phyloP scores from a whole-genome alignment of 2,888 invertebrate species.

The Corbicula japonica region DNA sequence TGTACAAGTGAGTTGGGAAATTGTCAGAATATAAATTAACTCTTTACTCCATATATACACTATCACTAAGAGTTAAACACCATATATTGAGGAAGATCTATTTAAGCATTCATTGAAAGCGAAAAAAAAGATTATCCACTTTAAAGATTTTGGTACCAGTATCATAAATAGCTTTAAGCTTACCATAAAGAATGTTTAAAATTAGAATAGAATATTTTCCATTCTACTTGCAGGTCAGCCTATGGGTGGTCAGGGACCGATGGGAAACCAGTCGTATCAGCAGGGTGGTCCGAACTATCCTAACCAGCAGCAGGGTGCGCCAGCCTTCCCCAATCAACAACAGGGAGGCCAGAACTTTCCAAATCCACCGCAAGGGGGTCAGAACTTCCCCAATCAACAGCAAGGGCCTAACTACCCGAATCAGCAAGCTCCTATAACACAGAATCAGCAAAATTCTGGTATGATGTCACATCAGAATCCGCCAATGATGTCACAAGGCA shows the following conservation, averaged over 20 bases:
- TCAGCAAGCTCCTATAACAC: conserved; percentile 67
- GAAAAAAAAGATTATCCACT: too few species aligned
- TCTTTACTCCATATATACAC: too few species aligned
- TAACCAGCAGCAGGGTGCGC: conserved; percentile 54
- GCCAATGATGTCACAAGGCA: conserved; percentile 67
- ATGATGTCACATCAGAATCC: conserved; percentile 68
- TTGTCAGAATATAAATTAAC: too few species aligned
- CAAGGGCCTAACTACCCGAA: conserved; percentile 62
- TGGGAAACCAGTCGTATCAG: conserved; percentile 45
- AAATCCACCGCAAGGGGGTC: conserved; percentile 13
- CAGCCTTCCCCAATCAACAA: background rate
- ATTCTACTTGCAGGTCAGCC: conserved; percentile 57
- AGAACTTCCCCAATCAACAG: conserved; percentile 19
- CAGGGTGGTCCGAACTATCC: conserved; percentile 27
- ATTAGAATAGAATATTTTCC: too few species aligned
- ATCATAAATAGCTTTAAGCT: too few species aligned
- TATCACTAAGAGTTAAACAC: too few species aligned
- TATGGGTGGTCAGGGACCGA: conserved; percentile 47
- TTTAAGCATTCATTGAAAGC: too few species aligned
- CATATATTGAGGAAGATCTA: too few species aligned
- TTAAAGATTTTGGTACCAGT: too few species aligned
- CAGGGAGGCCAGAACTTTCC: conserved; percentile 21
- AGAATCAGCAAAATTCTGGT: conserved; percentile 49
- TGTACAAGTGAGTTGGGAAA: too few species aligned
- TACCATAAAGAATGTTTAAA: too few species aligned